Evolutionary conservation across 2,113 vertebrate species (phyloP).

Genomic region (Brachyhypopomus occidentalis): DNA sequence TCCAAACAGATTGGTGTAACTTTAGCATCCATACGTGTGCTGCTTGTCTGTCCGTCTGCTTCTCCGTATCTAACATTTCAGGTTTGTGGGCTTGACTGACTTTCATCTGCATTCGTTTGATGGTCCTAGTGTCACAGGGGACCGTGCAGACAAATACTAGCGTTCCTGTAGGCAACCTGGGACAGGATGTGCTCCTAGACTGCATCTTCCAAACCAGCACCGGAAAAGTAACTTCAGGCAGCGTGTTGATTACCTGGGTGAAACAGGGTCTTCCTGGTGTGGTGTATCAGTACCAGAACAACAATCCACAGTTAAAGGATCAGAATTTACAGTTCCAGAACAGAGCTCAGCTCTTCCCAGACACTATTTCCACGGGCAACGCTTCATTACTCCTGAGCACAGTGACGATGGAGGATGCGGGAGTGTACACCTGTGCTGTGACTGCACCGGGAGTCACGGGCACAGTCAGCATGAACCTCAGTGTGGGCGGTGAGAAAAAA

Average conservation of each 20-base stretch:
- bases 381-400: conserved; percentile 56
- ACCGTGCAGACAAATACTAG: conserved; percentile 37
- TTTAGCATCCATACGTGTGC: too few species aligned
- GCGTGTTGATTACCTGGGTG: conserved; percentile 55
- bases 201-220: conserved; percentile 48
- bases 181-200: conserved; percentile 45
- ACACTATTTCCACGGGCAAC: conserved; percentile 45
- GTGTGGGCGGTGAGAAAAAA: conserved; percentile 54
- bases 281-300: conserved; percentile 54
- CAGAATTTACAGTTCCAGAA: conserved; percentile 56
- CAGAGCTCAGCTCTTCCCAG: conserved; percentile 48
- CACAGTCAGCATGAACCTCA: conserved; percentile 49
- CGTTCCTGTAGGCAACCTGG: conserved; percentile 55
- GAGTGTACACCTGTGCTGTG: conserved; percentile 53
- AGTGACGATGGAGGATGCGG: conserved; percentile 46
- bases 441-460: conserved; percentile 48
- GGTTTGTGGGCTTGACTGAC: background rate
- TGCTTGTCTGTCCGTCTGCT: background rate
- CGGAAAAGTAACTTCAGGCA: background rate
- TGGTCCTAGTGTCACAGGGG: conserved; percentile 29
- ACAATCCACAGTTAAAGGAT: conserved; percentile 42
- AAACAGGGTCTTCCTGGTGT: conserved; percentile 53
- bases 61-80: background rate
- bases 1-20: background rate
- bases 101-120: background rate